Percentiles rank a stretch among this genome's conserved stretches.
Conservation (phyloP, 1,140 invertebrate genomes). For the Euwallacea fornicatus region DNA sequence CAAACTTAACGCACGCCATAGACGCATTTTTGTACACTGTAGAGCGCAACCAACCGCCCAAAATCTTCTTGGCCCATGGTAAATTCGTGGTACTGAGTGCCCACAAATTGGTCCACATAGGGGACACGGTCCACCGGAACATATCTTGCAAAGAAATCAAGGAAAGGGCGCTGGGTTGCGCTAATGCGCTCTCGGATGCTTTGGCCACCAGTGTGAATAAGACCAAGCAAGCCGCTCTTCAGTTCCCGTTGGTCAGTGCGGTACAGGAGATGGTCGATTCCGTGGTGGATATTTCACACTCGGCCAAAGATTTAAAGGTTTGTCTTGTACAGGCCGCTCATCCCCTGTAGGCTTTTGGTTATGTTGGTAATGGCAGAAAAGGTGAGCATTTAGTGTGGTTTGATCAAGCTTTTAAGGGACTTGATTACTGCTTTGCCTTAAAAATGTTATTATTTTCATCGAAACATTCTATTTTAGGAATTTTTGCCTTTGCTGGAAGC, state of each 20-base stretch:
- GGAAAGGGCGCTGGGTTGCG: constrained; percentile 72
- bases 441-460: no score
- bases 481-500: no score
- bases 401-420: no score
- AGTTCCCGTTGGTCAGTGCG: constrained; percentile 86
- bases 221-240: constrained; percentile 86
- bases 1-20: constrained; percentile 83
- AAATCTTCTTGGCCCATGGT: constrained; percentile 88
- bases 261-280: constrained; percentile 94
- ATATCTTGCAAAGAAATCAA: constrained; percentile 71
- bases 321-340: constrained; percentile 62
- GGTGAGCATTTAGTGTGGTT: no score
- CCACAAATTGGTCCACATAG: constrained; percentile 90
- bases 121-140: constrained; percentile 86
- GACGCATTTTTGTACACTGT: constrained; percentile 89
- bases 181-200: constrained; percentile 81
- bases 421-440: no score
- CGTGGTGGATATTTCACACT: constrained; percentile 78
- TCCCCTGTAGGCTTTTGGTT: constrained; percentile 39
- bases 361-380: no score
- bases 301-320: constrained; percentile 74
- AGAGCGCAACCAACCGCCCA: constrained; percentile 89
- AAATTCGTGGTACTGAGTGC: constrained; percentile 93
- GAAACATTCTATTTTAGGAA: no score
- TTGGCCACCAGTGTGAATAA: constrained; percentile 82